Evolutionary conservation across 2,113 vertebrate species (phyloP).

Genomic region (Reinhardtius hippoglossoides): DNA sequence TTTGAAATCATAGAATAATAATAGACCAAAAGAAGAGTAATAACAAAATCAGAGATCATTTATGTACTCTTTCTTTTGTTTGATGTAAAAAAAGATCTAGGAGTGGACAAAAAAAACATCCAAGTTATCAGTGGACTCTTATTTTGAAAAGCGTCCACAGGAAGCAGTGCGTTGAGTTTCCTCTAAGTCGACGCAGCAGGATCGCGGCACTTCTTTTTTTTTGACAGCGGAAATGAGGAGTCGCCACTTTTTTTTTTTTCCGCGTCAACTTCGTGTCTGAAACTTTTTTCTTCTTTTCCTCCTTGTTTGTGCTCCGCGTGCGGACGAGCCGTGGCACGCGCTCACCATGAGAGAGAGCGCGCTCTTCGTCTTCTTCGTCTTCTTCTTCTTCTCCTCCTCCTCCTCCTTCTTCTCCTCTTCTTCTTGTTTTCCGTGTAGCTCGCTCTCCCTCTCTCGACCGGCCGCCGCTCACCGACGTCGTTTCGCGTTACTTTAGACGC

Average conservation of each 20-base stretch:
- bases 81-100: too few relatives aligned
- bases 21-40: too few relatives aligned
- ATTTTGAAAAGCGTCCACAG: conserved; percentile 47
- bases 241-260: conserved; percentile 66
- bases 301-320: conserved; percentile 30
- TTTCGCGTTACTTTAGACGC: conserved; percentile 62
- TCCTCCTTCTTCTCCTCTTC: neutral
- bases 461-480: conserved; percentile 54
- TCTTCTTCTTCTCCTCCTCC: neutral
- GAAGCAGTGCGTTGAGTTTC: conserved; percentile 8
- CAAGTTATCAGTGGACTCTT: conserved; percentile 5
- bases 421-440: neutral
- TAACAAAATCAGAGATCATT: too few relatives aligned
- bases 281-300: conserved; percentile 52
- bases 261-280: conserved; percentile 73
- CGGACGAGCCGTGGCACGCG: conserved; percentile 64
- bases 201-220: conserved; percentile 52
- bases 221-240: conserved; percentile 79
- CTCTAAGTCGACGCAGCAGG: conserved; percentile 28
- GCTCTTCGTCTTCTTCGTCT: neutral
- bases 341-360: conserved; percentile 78
- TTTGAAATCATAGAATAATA: too few relatives aligned
- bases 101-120: too few relatives aligned
- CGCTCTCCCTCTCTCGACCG: conserved; percentile 49
- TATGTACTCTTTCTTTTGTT: too few relatives aligned